phyloP scores from a whole-genome alignment of 1,140 invertebrate species.

The Harlomillsia oculata region DNA sequence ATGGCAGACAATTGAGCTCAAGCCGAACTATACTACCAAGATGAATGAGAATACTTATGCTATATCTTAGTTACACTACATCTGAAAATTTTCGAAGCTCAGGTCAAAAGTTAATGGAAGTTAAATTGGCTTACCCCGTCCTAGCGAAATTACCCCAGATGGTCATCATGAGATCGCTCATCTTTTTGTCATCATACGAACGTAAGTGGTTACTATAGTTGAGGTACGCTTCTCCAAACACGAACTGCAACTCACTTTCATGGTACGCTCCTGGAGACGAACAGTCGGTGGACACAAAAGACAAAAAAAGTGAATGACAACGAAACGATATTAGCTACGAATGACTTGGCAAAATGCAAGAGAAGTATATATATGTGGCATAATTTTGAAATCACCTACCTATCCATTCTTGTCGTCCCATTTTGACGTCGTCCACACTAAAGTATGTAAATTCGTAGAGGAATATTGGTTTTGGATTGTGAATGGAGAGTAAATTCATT shows the following conservation, averaged over 20 bases:
- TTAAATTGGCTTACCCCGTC: no score
- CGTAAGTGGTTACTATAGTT: slow-evolving; percentile 39
- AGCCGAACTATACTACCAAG: no score
- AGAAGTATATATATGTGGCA: neutral
- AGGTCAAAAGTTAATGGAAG: no score
- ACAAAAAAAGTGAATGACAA: neutral
- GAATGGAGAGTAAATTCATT: slow-evolving; percentile 35
- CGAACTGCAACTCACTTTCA: slow-evolving; percentile 41
- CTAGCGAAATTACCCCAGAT: slow-evolving; percentile 43
- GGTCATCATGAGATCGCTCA: slow-evolving; percentile 42
- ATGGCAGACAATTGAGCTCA: no score
- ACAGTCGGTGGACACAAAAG: neutral
- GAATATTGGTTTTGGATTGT: slow-evolving; percentile 35
- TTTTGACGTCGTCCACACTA: slow-evolving; percentile 38
- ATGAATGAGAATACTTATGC: no score
- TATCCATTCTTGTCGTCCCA: slow-evolving; percentile 38
- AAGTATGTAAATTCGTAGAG: slow-evolving; percentile 39
- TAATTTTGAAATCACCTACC: slow-evolving; percentile 33
- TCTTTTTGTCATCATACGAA: slow-evolving; percentile 39
- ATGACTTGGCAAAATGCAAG: neutral
- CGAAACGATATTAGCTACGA: neutral
- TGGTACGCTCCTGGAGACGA: slow-evolving; percentile 39
- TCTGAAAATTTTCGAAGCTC: no score
- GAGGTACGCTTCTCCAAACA: slow-evolving; percentile 40
- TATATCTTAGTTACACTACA: no score